Evolutionary conservation across 2,113 vertebrate species (phyloP), one percentile per base, ranked within the genome.

Genomic region (Upupa epops): DNA sequence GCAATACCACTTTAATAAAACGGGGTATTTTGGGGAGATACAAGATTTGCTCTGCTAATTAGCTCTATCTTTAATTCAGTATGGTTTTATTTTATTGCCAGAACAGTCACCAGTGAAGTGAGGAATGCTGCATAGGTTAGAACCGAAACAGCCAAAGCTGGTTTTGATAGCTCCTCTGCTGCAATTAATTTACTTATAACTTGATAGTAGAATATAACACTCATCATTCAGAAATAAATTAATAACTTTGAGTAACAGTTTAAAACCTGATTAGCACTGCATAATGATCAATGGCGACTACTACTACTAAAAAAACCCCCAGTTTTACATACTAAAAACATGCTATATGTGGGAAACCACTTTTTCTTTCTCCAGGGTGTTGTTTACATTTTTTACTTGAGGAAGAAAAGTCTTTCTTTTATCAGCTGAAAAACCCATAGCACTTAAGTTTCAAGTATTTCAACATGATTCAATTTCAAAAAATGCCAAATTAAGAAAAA

Each of bases 291-390:
- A 97, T 92, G 95, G 92, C 94, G 97, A 96, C 93, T 96, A 96
- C 96, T 97, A 96, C 92, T 94, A 94, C 94, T 89, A 61, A n/a
- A 61, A 81, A 94, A 92, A 54, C 40, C n/a, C n/a, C n/a, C n/a
- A 42, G 40, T 61, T 66, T 85, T 93, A 94, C 86, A 97, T 87
- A 96, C 70, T 86, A 97, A 97, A 93, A 97, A 90, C 97, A 97
- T 98, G 97, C 97, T 96, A 54, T 93, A 89, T 45, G n/a, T 89
- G 73, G 92, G 83, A 97, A 97, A 96, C 12, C 84, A 95, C 81
- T 94, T 95, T 96, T 66, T 90, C 97, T 97, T 97, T 97, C 97
- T 97, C 85, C 88, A 93, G 86, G 92, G 26, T 96, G 94, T 70
- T 89, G 81, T 87, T 86, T 92, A 92, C 88, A 92, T 69, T 92